Percentiles rank a stretch among this genome's conserved stretches.
phyloP scores from a whole-genome alignment of 2,888 invertebrate species.

The Diloba caeruleocephala region DNA sequence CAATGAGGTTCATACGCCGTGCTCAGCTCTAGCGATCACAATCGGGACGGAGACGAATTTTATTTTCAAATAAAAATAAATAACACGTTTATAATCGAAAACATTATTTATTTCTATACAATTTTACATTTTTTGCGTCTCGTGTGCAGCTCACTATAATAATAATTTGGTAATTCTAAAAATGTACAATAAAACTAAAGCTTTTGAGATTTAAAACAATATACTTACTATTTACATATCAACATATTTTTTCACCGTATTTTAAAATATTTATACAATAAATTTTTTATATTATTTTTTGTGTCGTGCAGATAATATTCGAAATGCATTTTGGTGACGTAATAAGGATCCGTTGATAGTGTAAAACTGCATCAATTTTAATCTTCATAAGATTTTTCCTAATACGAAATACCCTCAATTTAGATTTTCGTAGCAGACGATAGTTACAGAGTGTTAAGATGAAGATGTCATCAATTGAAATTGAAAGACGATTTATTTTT shows the following conservation, averaged over 20 bases:
- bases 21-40: neutral
- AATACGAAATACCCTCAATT: no score
- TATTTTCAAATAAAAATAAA: constrained; percentile 48
- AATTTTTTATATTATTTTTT: constrained; percentile 21
- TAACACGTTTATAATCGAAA: constrained; percentile 70
- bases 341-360: constrained; percentile 18
- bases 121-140: constrained; percentile 77
- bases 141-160: constrained; percentile 76
- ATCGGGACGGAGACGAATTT: neutral
- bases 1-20: no score
- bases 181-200: constrained; percentile 66
- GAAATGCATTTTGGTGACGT: constrained; percentile 33
- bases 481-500: no score
- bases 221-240: constrained; percentile 72
- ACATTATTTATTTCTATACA: constrained; percentile 85
- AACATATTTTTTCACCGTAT: constrained; percentile 59
- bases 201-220: constrained; percentile 54
- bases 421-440: no score
- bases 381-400: neutral
- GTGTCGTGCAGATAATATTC: constrained; percentile 40
- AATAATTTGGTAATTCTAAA: constrained; percentile 61
- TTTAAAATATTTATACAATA: constrained; percentile 52
- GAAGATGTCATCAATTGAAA: no score
- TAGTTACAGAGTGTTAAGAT: no score
- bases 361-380: constrained; percentile 47